Evolutionary conservation across 2,797 vertebrate genomes (phyloP).

Genomic region (Tenualosa ilisha): DNA sequence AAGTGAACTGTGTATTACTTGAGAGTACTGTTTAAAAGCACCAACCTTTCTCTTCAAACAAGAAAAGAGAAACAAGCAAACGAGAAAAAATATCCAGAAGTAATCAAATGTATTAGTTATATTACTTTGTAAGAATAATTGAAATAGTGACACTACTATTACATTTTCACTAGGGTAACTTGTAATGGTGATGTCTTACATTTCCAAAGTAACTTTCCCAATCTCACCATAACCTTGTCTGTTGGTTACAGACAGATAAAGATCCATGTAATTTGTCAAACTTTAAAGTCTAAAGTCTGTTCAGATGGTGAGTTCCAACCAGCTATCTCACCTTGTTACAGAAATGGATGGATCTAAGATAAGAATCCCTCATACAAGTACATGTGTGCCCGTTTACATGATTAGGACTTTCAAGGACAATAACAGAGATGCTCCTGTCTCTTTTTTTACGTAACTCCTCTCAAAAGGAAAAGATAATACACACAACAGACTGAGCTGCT

Average conservation of each 20-base stretch:
- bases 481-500: background rate
- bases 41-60: no score
- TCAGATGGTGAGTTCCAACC: background rate
- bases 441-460: background rate
- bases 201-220: no score
- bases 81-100: no score
- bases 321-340: background rate
- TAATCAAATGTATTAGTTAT: no score
- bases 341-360: background rate
- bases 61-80: no score
- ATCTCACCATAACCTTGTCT: background rate
- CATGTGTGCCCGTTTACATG: background rate
- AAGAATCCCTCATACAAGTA: background rate
- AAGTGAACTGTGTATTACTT: no score
- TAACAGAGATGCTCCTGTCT: background rate
- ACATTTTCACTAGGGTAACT: no score
- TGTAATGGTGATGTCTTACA: no score
- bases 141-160: no score
- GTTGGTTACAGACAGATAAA: background rate
- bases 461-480: background rate
- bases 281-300: background rate
- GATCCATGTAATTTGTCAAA: background rate
- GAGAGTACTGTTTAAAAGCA: no score
- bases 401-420: background rate
- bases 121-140: no score